Evolutionary conservation across 1,140 invertebrate genomes (phyloP).

Genomic region (Epicauta chinensis): DNA sequence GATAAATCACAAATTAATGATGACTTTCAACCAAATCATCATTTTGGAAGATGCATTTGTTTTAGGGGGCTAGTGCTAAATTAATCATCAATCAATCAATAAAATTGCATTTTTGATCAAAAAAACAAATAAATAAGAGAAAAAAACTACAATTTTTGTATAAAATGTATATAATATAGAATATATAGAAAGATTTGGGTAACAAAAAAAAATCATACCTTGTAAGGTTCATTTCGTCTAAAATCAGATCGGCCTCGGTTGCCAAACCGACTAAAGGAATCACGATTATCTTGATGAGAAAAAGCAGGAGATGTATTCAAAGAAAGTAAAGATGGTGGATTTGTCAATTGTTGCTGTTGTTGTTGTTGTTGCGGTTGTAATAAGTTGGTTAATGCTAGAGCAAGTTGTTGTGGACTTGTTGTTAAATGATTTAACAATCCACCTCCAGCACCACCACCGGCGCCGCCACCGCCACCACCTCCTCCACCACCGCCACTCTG

Average conservation of each 20-base stretch:
- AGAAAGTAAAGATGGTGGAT: constrained; percentile 41
- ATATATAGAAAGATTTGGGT: neutral
- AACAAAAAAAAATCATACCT: constrained; percentile 32
- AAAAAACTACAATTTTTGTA: too few species aligned
- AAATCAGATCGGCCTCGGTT: constrained; percentile 39
- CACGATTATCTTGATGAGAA: constrained; percentile 36
- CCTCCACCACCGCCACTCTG: constrained; percentile 7
- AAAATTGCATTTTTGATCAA: too few species aligned
- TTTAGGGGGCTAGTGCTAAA: too few species aligned
- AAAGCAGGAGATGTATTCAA: constrained; percentile 38
- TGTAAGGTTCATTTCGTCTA: constrained; percentile 40
- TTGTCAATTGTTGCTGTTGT: constrained; percentile 21
- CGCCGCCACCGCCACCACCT: too few species aligned
- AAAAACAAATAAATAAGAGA: too few species aligned
- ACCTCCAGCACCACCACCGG: too few species aligned
- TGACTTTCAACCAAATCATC: constrained; percentile 10
- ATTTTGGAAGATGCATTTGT: too few species aligned
- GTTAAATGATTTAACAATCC: constrained; percentile 32
- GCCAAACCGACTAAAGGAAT: constrained; percentile 36
- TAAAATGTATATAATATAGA: too few species aligned
- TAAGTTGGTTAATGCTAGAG: constrained; percentile 40
- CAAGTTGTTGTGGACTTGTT: constrained; percentile 39
- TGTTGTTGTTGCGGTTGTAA: constrained; percentile 38
- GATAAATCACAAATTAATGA: neutral
- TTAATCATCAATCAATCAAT: too few species aligned